phyloP scores from a whole-genome alignment of 2,113 vertebrate species.

The Meriones unguiculatus region DNA sequence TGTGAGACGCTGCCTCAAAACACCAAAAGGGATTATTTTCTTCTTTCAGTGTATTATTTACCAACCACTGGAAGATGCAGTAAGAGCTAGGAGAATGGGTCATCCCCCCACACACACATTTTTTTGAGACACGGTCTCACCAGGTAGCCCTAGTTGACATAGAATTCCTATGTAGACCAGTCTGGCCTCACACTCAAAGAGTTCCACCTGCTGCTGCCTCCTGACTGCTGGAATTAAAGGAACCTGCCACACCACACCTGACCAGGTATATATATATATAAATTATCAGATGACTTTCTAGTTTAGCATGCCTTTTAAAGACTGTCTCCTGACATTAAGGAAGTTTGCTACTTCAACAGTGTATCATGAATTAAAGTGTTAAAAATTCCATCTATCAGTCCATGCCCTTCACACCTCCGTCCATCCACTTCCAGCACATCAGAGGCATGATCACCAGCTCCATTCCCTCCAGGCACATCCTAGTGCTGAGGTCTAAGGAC shows the following conservation, averaged over 20 bases:
- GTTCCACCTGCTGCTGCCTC: neutral
- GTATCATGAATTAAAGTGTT: constrained; percentile 21
- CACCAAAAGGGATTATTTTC: neutral
- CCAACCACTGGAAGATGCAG: neutral
- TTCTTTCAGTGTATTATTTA: constrained; percentile 28
- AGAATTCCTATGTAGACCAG: neutral
- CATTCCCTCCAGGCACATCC: neutral
- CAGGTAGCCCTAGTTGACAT: neutral
- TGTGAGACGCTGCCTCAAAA: neutral
- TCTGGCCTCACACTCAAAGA: neutral
- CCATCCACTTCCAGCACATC: neutral
- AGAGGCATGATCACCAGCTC: neutral
- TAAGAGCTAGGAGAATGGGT: neutral
- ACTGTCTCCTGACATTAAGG: constrained; percentile 46
- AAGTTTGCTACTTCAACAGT: neutral
- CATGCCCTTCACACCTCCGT: neutral
- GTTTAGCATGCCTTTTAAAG: constrained; percentile 52
- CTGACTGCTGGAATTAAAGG: too few species aligned
- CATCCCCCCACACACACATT: neutral
- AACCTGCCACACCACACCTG: neutral
- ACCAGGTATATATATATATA: too few species aligned
- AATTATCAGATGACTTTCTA: constrained; percentile 43
- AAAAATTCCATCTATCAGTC: constrained; percentile 17
- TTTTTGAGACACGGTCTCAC: neutral
- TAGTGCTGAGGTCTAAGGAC: constrained; percentile 11